Conservation (phyloP, 1,140 invertebrate species). For the Dolichoris vasculosae region DNA sequence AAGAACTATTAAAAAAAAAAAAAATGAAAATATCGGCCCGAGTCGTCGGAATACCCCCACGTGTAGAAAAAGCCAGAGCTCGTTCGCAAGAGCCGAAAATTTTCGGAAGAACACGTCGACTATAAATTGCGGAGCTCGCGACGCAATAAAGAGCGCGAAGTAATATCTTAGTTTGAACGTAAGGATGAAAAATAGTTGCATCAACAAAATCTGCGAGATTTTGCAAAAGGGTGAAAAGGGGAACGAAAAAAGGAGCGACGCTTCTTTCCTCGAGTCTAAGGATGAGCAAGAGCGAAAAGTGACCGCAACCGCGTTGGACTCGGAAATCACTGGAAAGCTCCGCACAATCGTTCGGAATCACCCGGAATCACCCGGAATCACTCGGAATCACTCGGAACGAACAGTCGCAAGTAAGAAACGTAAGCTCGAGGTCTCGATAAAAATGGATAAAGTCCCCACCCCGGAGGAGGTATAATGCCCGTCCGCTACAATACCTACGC, state of each 20-base stretch:
- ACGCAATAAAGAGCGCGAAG: neutral
- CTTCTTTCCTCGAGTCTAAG: neutral
- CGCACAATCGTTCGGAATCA: neutral
- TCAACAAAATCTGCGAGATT: neutral
- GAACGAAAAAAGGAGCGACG: neutral
- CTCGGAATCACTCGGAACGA: neutral
- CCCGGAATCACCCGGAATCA: too few species aligned
- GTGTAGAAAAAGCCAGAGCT: too few species aligned
- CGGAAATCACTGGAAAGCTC: neutral
- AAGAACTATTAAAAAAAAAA: too few species aligned
- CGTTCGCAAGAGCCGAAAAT: too few species aligned
- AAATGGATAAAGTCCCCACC: constrained; percentile 23
- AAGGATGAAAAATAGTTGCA: neutral
- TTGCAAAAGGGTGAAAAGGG: neutral
- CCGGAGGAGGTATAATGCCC: neutral
- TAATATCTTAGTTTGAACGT: neutral
- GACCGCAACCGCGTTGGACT: neutral
- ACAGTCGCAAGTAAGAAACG: neutral
- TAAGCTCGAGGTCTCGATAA: constrained; percentile 5
- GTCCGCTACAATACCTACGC: neutral
- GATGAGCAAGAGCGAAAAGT: neutral
- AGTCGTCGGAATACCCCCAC: too few species aligned
- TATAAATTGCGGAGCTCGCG: neutral
- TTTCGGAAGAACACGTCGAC: neutral
- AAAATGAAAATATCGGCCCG: too few species aligned